Evolutionary conservation across 2,113 vertebrate genomes (phyloP).

Genomic region (Neomonachus schauinslandi): DNA sequence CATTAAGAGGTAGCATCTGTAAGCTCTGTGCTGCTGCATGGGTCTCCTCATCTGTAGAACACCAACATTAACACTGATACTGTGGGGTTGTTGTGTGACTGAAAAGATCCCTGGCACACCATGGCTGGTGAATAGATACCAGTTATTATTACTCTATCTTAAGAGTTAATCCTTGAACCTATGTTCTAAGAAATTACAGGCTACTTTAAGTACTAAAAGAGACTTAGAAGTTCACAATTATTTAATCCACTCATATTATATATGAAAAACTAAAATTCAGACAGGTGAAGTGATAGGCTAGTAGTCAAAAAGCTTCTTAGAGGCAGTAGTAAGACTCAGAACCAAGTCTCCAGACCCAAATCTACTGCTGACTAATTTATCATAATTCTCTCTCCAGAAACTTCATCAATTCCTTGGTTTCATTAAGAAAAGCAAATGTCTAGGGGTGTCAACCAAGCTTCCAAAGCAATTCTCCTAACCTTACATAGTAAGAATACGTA

Average conservation of each 20-base stretch:
- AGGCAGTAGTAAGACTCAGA: not conserved
- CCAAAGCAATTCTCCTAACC: not conserved
- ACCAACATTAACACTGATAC: not conserved
- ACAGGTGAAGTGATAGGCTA: not conserved
- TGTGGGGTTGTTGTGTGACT: not conserved
- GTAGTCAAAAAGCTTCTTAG: conserved; percentile 2
- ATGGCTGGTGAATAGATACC: not conserved
- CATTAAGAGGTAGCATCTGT: not conserved
- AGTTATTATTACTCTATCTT: not conserved
- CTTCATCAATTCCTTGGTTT: not conserved
- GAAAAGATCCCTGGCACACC: not conserved
- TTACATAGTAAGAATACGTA: not conserved
- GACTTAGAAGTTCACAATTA: not conserved
- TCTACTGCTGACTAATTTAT: not conserved
- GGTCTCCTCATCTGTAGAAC: not conserved
- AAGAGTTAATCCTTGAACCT: not conserved
- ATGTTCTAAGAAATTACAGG: not conserved
- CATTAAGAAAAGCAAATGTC: not conserved
- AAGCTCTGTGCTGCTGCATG: not conserved
- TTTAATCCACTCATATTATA: not conserved
- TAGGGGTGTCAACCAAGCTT: not conserved
- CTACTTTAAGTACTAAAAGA: conserved; percentile 3
- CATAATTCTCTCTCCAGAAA: not conserved
- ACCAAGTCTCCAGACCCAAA: not conserved
- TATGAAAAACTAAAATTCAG: not conserved